Conservation (phyloP, 2,113 vertebrate genomes). For the Ctenodactylus gundi region DNA sequence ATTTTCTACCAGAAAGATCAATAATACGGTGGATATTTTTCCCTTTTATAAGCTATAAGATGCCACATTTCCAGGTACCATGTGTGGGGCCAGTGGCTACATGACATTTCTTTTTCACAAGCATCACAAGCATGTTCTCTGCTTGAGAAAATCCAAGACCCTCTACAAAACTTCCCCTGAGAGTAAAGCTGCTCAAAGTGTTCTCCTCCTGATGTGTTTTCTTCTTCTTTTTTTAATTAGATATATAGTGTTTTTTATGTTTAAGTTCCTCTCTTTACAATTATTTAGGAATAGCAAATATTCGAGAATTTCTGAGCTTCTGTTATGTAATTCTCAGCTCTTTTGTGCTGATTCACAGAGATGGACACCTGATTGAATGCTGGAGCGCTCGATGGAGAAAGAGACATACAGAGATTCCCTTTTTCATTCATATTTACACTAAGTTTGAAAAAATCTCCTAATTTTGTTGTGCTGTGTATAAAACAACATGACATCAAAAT, state of each 20-base stretch:
- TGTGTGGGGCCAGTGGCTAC: neutral
- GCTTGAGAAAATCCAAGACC: neutral
- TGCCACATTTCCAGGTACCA: neutral
- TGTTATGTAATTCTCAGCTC: neutral
- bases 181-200: neutral
- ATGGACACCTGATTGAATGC: neutral
- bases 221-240: constrained; percentile 30
- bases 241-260: neutral
- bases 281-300: neutral
- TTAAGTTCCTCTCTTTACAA: neutral
- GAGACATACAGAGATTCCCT: too few relatives aligned
- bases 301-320: neutral
- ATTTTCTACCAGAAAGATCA: neutral
- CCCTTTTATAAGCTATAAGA: neutral
- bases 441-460: too few relatives aligned
- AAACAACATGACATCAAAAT: too few relatives aligned
- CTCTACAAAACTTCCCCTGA: neutral
- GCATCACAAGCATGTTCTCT: neutral
- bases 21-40: neutral
- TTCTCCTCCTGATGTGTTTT: constrained; percentile 13
- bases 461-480: too few relatives aligned
- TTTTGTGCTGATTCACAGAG: neutral
- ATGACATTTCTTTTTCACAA: neutral
- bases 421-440: neutral
- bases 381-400: neutral